phyloP scores from a whole-genome alignment of 1,140 invertebrate genomes.

The Zaprionus ornatus region DNA sequence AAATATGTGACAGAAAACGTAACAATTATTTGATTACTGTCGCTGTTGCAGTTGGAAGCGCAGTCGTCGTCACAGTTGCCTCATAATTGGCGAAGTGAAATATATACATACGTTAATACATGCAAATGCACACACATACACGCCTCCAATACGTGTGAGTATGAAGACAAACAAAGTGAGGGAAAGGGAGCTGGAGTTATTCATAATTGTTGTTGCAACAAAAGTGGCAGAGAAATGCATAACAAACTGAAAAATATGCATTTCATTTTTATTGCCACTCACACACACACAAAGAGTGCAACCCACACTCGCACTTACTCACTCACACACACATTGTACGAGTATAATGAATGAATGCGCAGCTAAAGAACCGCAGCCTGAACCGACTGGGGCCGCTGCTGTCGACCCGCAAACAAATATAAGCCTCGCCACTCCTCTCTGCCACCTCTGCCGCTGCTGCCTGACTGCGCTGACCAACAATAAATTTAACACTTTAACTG shows the following conservation, averaged over 20 bases:
- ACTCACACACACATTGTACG: conserved; percentile 34
- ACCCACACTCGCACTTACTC: conserved; percentile 6
- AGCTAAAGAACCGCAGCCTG: conserved; percentile 74
- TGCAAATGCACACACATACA: conserved; percentile 17
- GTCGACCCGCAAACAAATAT: conserved; percentile 71
- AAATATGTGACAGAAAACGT: conserved; percentile 66
- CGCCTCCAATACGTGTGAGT: conserved; percentile 60
- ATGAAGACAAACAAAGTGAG: conserved; percentile 1
- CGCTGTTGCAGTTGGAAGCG: conserved; percentile 38
- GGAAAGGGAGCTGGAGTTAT: conserved; percentile 57
- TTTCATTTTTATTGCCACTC: conserved; percentile 78
- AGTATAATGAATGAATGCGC: conserved; percentile 77
- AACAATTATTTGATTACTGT: conserved; percentile 83
- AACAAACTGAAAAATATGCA: conserved; percentile 81
- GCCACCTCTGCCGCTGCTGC: not conserved
- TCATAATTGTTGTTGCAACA: conserved; percentile 78
- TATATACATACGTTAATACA: conserved; percentile 49
- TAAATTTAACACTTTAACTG: conserved; percentile 82
- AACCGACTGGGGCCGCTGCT: conserved; percentile 33
- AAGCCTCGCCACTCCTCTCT: conserved; percentile 39
- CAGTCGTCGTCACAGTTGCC: conserved; percentile 49
- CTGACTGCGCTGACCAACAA: conserved; percentile 61
- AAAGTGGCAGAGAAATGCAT: conserved; percentile 77
- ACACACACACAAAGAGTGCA: not conserved
- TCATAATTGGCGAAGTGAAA: conserved; percentile 74